A percentile compares a stretch with the other conserved stretches of the same genome.
Evolutionary conservation across 2,888 invertebrate genomes (phyloP).

Genomic region (Listrodromus nycthemerus): DNA sequence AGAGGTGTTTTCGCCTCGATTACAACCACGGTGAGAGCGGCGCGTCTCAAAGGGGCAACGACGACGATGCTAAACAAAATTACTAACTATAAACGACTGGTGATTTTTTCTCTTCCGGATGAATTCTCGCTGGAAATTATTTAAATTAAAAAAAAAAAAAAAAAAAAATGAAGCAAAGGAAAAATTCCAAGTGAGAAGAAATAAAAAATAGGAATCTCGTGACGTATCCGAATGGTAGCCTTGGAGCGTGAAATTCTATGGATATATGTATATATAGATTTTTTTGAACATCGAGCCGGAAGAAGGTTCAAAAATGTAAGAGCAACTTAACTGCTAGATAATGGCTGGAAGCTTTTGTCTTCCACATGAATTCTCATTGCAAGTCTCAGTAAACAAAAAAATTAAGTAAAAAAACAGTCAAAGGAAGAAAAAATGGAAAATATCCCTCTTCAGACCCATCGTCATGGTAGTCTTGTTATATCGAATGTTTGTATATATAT

Average conservation of each 20-base stretch:
- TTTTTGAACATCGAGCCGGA: no score
- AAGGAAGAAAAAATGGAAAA: constrained; percentile 8
- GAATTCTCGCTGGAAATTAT: constrained; percentile 32
- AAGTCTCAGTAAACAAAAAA: no score
- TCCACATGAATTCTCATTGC: no score
- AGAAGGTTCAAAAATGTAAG: no score
- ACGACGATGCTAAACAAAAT: constrained; percentile 26
- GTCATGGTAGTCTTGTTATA: not conserved
- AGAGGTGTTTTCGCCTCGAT: constrained; percentile 47
- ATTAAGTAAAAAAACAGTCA: constrained; percentile 56
- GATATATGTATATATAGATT: no score
- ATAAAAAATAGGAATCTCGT: no score
- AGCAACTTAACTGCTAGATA: no score
- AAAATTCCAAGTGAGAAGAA: no score
- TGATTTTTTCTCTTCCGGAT: not conserved
- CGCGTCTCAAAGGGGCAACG: constrained; percentile 1
- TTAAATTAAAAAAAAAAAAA: constrained; percentile 10
- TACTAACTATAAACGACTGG: not conserved
- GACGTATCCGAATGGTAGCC: no score
- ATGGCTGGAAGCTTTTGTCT: no score
- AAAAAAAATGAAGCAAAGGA: constrained; percentile 54
- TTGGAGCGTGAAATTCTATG: no score
- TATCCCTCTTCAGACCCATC: not conserved
- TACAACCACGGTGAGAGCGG: constrained; percentile 40
- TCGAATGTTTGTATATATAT: no score